A percentile compares a stretch with the other conserved stretches of the same genome.
Conservation (phyloP, 2,888 invertebrate genomes). For the Icerya purchasi region DNA sequence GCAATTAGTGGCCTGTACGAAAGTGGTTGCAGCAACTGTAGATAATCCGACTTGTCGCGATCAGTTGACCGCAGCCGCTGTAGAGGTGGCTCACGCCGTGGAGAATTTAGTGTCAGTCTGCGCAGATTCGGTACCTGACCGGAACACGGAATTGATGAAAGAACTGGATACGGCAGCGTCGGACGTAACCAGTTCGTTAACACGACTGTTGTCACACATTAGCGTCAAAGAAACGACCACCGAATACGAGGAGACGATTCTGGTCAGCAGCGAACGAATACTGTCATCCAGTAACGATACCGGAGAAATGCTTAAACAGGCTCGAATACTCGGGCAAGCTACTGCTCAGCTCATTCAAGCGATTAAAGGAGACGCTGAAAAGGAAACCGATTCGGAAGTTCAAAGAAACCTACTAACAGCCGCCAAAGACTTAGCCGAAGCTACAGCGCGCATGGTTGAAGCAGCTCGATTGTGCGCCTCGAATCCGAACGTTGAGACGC, state of each 20-base stretch:
- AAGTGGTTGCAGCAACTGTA: constrained; percentile 70
- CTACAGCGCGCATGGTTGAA: constrained; percentile 91
- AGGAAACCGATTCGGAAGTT: constrained; percentile 64
- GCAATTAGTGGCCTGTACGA: constrained; percentile 90
- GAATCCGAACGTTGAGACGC: constrained; percentile 57
- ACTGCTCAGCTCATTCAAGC: constrained; percentile 83
- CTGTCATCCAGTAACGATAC: constrained; percentile 68
- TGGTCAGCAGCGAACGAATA: constrained; percentile 33
- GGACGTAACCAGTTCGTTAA: constrained; percentile 69
- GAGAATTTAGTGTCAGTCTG: constrained; percentile 68
- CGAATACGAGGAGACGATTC: constrained; percentile 7
- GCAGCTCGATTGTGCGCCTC: constrained; percentile 83
- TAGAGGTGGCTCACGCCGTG: constrained; percentile 80
- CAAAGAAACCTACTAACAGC: constrained; percentile 79
- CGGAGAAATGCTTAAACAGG: constrained; percentile 84
- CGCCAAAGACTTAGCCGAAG: constrained; percentile 84
- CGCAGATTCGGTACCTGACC: constrained; percentile 44
- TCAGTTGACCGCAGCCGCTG: constrained; percentile 76
- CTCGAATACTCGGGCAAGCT: constrained; percentile 73
- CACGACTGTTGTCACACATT: constrained; percentile 49
- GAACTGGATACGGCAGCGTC: constrained; percentile 66
- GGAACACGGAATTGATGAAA: constrained; percentile 37
- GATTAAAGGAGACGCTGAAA: constrained; percentile 84
- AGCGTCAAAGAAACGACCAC: constrained; percentile 4
- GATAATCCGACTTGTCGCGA: constrained; percentile 66